Percentiles rank a stretch among this genome's conserved stretches.
phyloP scores from a whole-genome alignment of 2,797 vertebrate genomes.

The Myripristis murdjan region DNA sequence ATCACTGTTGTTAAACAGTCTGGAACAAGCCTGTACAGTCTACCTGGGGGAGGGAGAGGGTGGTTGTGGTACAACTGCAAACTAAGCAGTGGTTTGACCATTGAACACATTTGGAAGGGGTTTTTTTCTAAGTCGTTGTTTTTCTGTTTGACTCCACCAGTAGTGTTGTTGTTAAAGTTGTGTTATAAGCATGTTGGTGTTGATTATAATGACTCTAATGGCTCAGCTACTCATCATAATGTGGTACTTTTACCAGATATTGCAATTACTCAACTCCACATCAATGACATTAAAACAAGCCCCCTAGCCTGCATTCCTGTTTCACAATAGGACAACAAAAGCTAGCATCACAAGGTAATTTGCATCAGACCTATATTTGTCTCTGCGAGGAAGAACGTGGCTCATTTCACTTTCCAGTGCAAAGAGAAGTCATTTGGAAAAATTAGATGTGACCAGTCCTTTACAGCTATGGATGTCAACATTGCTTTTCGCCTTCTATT shows the following conservation, averaged over 20 bases:
- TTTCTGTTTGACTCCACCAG: not conserved
- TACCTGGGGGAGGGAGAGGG: too few relatives aligned
- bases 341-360: not conserved
- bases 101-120: not conserved
- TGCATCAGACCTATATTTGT: conserved; percentile 8
- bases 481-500: not conserved
- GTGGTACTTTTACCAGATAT: not conserved
- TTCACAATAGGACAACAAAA: conserved; percentile 1
- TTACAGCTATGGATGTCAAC: conserved; percentile 15
- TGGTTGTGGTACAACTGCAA: too few relatives aligned
- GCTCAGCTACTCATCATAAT: not conserved
- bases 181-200: not conserved
- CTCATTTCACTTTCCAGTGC: not conserved
- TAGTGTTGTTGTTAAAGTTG: not conserved
- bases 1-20: too few relatives aligned
- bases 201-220: not conserved
- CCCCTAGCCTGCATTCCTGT: not conserved
- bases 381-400: not conserved
- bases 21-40: not conserved
- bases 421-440: not conserved
- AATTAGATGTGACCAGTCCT: not conserved
- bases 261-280: not conserved
- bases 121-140: not conserved
- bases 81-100: not conserved
- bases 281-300: not conserved